Evolutionary conservation across 2,797 vertebrate genomes (phyloP).

Genomic region (Cuniculus paca): DNA sequence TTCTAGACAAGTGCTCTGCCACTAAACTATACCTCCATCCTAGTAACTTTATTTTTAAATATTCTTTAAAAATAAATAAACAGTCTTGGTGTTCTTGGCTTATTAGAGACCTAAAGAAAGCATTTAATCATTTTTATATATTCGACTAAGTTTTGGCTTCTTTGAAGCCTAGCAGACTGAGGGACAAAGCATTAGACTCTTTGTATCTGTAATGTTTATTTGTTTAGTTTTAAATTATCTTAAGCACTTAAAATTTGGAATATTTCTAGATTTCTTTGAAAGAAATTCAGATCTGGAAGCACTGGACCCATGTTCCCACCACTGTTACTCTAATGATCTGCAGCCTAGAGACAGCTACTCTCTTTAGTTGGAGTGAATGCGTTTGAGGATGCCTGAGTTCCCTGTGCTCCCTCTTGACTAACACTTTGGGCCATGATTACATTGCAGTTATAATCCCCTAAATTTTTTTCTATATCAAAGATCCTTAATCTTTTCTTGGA

Average conservation of each 20-base stretch:
- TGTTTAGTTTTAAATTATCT: conserved; percentile 40
- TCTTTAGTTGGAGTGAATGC: not conserved
- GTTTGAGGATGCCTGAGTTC: not conserved
- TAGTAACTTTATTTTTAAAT: not conserved
- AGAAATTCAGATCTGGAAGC: not conserved
- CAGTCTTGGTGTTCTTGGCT: not conserved
- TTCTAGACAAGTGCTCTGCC: not conserved
- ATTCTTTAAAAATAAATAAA: not conserved
- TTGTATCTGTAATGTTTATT: conserved; percentile 1
- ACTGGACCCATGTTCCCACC: not conserved
- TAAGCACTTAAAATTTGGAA: conserved; percentile 45
- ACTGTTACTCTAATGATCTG: not conserved
- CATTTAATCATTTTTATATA: conserved; percentile 21
- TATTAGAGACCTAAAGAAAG: conserved; percentile 25
- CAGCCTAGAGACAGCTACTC: not conserved
- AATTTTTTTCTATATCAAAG: conserved; percentile 26
- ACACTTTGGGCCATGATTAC: not conserved
- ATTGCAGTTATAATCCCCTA: not conserved
- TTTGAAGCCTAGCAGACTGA: not conserved
- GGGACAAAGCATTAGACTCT: not conserved
- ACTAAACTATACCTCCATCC: not conserved
- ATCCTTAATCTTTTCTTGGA: conserved; percentile 9
- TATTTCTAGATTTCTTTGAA: not conserved
- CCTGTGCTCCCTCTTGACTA: not conserved
- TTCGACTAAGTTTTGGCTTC: conserved; percentile 51